Conservation (phyloP, 2,113 vertebrate species). For the Gasterosteus aculeatus region DNA sequence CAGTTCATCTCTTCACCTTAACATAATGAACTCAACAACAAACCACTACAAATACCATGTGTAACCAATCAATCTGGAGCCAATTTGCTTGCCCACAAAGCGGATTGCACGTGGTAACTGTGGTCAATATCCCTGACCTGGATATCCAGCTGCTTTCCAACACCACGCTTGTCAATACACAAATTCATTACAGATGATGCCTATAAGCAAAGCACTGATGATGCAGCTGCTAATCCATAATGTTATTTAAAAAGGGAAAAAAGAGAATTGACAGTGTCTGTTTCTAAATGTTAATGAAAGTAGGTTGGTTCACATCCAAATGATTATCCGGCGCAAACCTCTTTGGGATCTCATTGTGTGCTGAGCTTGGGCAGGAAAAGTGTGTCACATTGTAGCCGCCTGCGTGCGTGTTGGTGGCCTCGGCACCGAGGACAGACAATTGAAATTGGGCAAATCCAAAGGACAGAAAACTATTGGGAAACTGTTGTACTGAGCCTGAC, state of each 20-base stretch:
- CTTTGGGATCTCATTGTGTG: slow-evolving; percentile 43
- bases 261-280: slow-evolving; percentile 52
- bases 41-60: slow-evolving; percentile 39
- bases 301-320: slow-evolving; percentile 53
- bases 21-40: slow-evolving; percentile 30
- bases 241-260: slow-evolving; percentile 51
- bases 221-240: slow-evolving; percentile 60
- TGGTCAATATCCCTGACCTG: slow-evolving; percentile 82
- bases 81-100: slow-evolving; percentile 66
- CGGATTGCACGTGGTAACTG: slow-evolving; percentile 65
- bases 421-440: slow-evolving; percentile 67
- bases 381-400: slow-evolving; percentile 66
- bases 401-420: slow-evolving; percentile 31
- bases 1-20: slow-evolving; percentile 16
- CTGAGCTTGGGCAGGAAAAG: slow-evolving; percentile 52
- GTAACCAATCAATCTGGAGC: slow-evolving; percentile 70
- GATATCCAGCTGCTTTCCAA: slow-evolving; percentile 70
- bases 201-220: slow-evolving; percentile 43
- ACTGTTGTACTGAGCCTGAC: slow-evolving; percentile 58
- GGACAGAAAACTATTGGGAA: slow-evolving; percentile 60
- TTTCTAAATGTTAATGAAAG: slow-evolving; percentile 47
- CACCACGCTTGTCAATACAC: slow-evolving; percentile 68
- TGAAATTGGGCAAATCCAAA: slow-evolving; percentile 60
- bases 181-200: slow-evolving; percentile 70
- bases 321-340: slow-evolving; percentile 35